Base-by-base conservation (phyloP, 2,888 invertebrate genomes). In the Clunio marinus region DNA sequence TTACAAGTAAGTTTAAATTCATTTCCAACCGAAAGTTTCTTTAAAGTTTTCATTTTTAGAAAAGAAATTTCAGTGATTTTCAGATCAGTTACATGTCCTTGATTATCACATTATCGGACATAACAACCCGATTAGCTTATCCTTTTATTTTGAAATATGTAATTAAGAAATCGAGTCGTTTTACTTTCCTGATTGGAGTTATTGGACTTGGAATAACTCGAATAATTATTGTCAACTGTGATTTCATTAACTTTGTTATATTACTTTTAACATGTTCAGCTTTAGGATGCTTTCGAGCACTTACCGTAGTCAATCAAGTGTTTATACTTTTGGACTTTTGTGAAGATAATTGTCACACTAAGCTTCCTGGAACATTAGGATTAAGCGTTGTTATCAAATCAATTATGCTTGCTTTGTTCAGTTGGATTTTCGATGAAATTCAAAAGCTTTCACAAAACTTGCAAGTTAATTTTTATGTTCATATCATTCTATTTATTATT, bases 251-350 rank as follows among this genome's bases (percentile, higher is more conserved):
- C 1, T 65, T 20, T 15, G n/a, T 27, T 2, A 4, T 27, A 2
- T 2, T 65, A 0, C 15, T 65, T 7, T 27, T 20, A 17, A n/a
- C 55, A 8, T 66, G 51, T 20, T 15, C 45, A 32, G 4, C 15
- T 1, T 35, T 66, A 1, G 66, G 66, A 55, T 28, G 20, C 13
- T 66, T 66, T n/a, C 15, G 55, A 24, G 66, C 51, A n/a, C 1
- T 66, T 3, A 66, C 66, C n/a, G 66, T 66, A 1, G 55, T 66
- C 2, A 66, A 55, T 32, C 66, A 66, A 22, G 35, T 66, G n/a
- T 28, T 66, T 20, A 24, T 66, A 1, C 28, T 66, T 2, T 20
- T 20, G 7, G 66, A 66, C 22, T 66, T 46, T 32, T 55, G 55
- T 20, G 46, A 35, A 28, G 13, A 17, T 10, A 20, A 25, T 13